These are phyloP conservation scores for Sitta carolinensis DNA, from an alignment of 2,797 vertebrate genomes.

Conservation along the genomic window DNA sequence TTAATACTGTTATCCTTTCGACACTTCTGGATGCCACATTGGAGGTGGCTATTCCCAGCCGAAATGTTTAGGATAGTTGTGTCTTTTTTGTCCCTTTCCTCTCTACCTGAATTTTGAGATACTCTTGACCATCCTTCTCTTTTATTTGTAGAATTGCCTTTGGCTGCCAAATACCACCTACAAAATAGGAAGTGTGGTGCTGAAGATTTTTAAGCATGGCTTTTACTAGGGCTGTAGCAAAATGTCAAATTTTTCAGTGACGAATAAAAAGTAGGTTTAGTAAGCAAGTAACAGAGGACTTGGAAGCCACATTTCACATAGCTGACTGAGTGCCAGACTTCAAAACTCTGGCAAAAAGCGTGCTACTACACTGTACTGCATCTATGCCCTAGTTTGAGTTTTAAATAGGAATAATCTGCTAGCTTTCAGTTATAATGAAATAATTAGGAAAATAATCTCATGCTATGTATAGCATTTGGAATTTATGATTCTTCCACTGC, in stretches of 20 bases:
- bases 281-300: neutral
- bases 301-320: neutral
- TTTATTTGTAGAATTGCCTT: neutral
- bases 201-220: neutral
- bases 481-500: neutral
- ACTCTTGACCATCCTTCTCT: neutral
- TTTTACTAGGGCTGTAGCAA: neutral
- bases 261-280: neutral
- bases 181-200: neutral
- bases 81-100: neutral
- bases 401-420: neutral
- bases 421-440: neutral
- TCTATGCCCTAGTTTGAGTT: constrained; percentile 4
- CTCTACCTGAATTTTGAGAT: neutral
- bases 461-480: neutral
- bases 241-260: neutral
- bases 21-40: neutral
- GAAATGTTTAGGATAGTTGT: neutral
- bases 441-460: neutral
- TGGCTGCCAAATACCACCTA: neutral
- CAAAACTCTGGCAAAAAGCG: neutral
- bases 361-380: neutral
- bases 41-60: neutral
- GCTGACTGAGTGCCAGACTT: neutral
- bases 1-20: neutral